Base-by-base conservation (phyloP, 1,140 invertebrate genomes). In the Drosophila pachea region DNA sequence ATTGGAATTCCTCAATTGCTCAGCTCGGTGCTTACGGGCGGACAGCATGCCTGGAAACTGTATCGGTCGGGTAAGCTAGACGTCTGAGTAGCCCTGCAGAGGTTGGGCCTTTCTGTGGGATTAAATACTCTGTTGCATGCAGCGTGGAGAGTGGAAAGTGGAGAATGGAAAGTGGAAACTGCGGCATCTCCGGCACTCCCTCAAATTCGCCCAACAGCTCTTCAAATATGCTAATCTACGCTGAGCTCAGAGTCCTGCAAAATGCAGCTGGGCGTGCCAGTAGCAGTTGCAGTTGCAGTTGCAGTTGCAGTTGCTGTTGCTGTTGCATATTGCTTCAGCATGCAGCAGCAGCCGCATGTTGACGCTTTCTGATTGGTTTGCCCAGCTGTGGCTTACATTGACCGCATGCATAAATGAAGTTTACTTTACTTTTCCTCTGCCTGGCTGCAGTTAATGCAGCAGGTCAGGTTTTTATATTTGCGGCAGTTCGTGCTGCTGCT, bases 141-240 rank as follows among this genome's bases (percentile, higher is more conserved):
- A 11, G 22, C 22, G 3, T 22, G 22, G 22, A 22, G 22, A 22
- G 22, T 22, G 22, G 22, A 22, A 9, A 12, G 40, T 6, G 38
- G 29, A 31, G 43, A 31, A n/a, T 32, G 29, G 12, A 14, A 14
- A 16, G 49, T 16, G 12, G 31, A 12, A 52, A 16, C 36, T 40
- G 38, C 8, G 3, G 11, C 29, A 42, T 4, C 22, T 9, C 7
- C 31, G 4, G n/a, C 7, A 36, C 14, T 55, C 7, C 35, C 56
- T 69, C 56, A 32, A 31, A 16, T 7, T 29, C 9, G 31, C 7
- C 40, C 40, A 56, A 42, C 67, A 69, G 55, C 64, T 62, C 54
- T 65, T 84, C 49, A 75, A 73, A 73, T 78, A 84, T 82, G 78
- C 49, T 73, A 82, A 82, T 78, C 79, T 77, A 58, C 32, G 45